Conservation (phyloP, 2,888 invertebrate species). For the Epistrophella euchroma region DNA sequence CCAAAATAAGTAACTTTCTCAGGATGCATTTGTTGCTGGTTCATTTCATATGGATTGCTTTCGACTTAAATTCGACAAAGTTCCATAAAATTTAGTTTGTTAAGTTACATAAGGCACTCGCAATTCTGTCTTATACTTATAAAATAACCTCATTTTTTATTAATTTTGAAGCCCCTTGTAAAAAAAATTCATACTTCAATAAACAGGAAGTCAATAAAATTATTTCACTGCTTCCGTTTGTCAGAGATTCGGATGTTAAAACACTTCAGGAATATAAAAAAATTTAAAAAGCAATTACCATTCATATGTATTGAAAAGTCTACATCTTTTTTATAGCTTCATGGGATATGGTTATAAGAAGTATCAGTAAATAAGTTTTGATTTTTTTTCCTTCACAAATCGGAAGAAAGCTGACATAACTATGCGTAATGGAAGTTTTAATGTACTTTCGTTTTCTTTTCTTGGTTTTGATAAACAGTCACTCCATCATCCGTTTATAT, state of each 20-base stretch:
- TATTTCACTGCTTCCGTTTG: conserved; percentile 9
- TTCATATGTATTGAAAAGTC: conserved; percentile 43
- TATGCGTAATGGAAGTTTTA: conserved; percentile 66
- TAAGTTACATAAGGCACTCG: too few species aligned
- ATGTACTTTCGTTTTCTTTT: conserved; percentile 71
- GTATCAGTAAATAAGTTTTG: not conserved
- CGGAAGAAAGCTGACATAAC: conserved; percentile 55
- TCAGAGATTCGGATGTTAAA: not conserved
- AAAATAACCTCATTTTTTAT: too few species aligned
- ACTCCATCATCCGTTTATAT: conserved; percentile 13
- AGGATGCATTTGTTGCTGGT: too few species aligned
- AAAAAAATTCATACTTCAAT: not conserved
- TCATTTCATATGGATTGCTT: too few species aligned
- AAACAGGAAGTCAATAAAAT: not conserved
- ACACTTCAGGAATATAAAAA: conserved; percentile 35
- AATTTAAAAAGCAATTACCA: conserved; percentile 66
- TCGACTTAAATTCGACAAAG: too few species aligned
- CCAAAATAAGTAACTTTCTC: too few species aligned
- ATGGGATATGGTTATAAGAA: not conserved
- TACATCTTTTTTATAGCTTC: conserved; percentile 22
- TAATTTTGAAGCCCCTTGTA: not conserved
- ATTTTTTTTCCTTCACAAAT: not conserved
- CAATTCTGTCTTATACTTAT: too few species aligned
- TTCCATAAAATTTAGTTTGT: too few species aligned
- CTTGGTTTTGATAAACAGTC: conserved; percentile 22